These are phyloP conservation scores for Hyla sarda DNA, from an alignment of 2,113 vertebrate genomes.

Conservation along the genomic window DNA sequence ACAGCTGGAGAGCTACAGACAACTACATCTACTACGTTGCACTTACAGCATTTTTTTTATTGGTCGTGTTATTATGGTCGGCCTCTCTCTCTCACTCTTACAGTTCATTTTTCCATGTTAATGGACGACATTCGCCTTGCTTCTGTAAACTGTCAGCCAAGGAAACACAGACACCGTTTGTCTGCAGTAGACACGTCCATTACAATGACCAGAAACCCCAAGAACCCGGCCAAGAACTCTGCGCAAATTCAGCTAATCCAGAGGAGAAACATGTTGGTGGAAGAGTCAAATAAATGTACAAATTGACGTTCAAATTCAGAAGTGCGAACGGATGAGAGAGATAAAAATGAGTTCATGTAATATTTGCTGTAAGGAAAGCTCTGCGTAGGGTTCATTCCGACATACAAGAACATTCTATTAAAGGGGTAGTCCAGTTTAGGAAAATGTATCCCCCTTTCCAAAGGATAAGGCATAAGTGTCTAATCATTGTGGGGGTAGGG, in stretches of 20 bases:
- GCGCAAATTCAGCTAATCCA: too few species aligned
- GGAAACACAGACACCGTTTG: conserved; percentile 8
- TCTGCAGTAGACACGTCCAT: conserved; percentile 12
- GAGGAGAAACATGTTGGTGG: neutral
- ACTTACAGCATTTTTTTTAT: too few species aligned
- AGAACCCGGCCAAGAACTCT: neutral
- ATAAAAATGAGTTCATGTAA: neutral
- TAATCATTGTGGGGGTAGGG: too few species aligned
- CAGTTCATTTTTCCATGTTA: conserved; percentile 16
- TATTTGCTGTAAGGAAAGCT: too few species aligned
- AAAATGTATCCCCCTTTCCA: too few species aligned
- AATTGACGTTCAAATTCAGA: conserved; percentile 4
- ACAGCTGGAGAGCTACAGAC: neutral
- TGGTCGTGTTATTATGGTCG: neutral
- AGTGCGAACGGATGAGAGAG: neutral
- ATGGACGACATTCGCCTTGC: neutral
- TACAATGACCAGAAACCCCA: conserved; percentile 10
- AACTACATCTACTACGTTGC: too few species aligned
- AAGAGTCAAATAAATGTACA: neutral
- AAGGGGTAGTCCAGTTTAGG: too few species aligned
- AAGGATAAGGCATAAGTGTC: too few species aligned
- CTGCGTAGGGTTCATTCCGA: too few species aligned
- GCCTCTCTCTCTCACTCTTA: neutral
- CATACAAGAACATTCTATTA: too few species aligned
- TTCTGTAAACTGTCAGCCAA: conserved; percentile 10